Evolutionary conservation across 2,888 invertebrate species (phyloP).

Genomic region (Nezara viridula): DNA sequence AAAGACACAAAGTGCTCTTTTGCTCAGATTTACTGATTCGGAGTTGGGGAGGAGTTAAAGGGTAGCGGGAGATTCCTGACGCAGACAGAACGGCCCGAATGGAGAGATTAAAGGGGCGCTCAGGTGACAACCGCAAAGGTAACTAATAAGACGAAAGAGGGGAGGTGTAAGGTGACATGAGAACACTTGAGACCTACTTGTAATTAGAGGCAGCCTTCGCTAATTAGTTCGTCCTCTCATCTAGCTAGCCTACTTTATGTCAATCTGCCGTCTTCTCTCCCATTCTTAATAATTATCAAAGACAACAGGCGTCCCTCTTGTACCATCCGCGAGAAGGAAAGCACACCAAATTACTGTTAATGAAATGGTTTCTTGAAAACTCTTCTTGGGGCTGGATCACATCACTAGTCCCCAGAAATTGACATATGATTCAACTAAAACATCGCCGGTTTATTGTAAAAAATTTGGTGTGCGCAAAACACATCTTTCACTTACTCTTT

Average conservation of each 20-base stretch:
- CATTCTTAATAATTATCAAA: constrained; percentile 29
- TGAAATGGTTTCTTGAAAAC: neutral
- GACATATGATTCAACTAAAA: too few relatives aligned
- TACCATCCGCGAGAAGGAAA: neutral
- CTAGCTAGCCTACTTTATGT: neutral
- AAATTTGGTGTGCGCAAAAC: too few relatives aligned
- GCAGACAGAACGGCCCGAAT: neutral
- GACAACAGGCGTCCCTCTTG: neutral
- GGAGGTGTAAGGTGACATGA: constrained; percentile 33
- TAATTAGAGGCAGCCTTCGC: neutral
- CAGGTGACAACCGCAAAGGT: constrained; percentile 30
- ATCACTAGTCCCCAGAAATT: too few relatives aligned
- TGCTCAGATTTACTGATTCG: too few relatives aligned
- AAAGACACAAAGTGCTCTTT: too few relatives aligned
- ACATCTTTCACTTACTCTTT: too few relatives aligned
- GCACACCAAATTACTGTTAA: neutral
- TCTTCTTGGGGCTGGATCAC: neutral
- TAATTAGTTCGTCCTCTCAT: neutral
- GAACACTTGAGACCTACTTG: constrained; percentile 22
- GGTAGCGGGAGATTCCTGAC: neutral
- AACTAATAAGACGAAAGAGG: constrained; percentile 41
- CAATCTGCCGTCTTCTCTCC: neutral
- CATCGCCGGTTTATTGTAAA: too few relatives aligned
- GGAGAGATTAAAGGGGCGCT: neutral
- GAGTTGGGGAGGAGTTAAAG: neutral